A percentile compares a stretch with the other conserved stretches of the same genome.
Conservation (phyloP, 2,113 vertebrate genomes). For the Oriolus oriolus region DNA sequence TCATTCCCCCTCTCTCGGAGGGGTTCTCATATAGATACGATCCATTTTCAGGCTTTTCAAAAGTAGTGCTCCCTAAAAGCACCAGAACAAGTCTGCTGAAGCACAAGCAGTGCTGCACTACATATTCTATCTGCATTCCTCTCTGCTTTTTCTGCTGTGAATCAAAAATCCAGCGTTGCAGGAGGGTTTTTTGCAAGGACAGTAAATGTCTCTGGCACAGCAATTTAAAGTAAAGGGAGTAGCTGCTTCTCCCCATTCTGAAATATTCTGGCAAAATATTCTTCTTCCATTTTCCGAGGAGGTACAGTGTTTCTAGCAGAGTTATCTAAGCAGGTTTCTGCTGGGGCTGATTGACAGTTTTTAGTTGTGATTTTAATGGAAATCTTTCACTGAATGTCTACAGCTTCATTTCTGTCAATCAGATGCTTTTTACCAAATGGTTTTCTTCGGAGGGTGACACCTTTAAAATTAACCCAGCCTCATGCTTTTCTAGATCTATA, state of each 20-base stretch:
- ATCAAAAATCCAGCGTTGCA: not conserved
- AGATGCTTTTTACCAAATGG: not conserved
- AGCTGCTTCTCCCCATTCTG: not conserved
- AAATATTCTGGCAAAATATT: not conserved
- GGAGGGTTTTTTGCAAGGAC: not conserved
- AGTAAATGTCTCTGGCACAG: not conserved
- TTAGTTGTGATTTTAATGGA: not conserved
- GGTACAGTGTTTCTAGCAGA: not conserved
- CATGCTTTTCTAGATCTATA: not conserved
- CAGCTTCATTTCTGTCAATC: not conserved
- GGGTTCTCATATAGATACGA: not conserved
- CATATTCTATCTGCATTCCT: not conserved
- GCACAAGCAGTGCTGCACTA: not conserved
- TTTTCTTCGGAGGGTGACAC: not conserved
- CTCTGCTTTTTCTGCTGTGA: not conserved
- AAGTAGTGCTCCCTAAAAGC: not conserved
- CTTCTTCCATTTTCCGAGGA: not conserved
- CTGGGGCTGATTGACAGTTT: not conserved
- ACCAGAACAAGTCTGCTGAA: not conserved
- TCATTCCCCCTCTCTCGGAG: not conserved
- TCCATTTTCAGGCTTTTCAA: not conserved
- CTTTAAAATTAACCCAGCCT: not conserved
- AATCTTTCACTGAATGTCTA: not conserved
- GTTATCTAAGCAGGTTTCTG: constrained; percentile 15
- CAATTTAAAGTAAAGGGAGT: not conserved